A percentile compares a stretch with the other conserved stretches of the same genome.
Evolutionary conservation across 1,140 invertebrate genomes (phyloP).

Genomic region (Plectus sambesii): DNA sequence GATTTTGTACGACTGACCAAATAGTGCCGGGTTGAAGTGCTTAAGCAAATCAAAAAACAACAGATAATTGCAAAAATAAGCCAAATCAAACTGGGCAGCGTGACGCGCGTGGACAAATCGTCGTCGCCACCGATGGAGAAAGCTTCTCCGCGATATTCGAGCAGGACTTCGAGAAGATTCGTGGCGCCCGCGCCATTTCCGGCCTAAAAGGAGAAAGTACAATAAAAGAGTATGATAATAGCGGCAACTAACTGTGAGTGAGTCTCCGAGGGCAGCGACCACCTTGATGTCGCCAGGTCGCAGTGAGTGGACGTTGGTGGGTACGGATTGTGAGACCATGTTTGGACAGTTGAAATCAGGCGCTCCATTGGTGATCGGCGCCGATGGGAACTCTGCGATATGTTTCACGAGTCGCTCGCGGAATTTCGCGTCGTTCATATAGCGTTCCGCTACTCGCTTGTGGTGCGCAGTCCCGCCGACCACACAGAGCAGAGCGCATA

Average conservation of each 20-base stretch:
- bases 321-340: too few species aligned
- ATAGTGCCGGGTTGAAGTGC: constrained; percentile 45
- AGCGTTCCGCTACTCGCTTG: too few species aligned
- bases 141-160: constrained; percentile 64
- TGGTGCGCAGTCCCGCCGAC: too few species aligned
- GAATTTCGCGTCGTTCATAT: too few species aligned
- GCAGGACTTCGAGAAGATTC: constrained; percentile 60
- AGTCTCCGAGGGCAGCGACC: constrained; percentile 66
- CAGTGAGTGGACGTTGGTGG: constrained; percentile 54
- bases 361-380: too few species aligned
- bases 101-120: constrained; percentile 62
- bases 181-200: constrained; percentile 61
- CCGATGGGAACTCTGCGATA: too few species aligned
- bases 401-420: too few species aligned
- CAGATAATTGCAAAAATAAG: too few species aligned
- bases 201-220: constrained; percentile 47
- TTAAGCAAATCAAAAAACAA: constrained; percentile 45
- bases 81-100: constrained; percentile 61
- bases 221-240: constrained; percentile 3
- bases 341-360: too few species aligned
- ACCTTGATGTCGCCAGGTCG: constrained; percentile 65
- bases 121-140: constrained; percentile 63
- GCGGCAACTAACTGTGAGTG: constrained; percentile 51
- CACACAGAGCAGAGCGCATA: too few species aligned
- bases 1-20: constrained; percentile 43